A percentile compares a stretch with the other conserved stretches of the same genome.
Evolutionary conservation across 1,140 invertebrate species (phyloP).

Genomic region (Doryteuthis pealeii): DNA sequence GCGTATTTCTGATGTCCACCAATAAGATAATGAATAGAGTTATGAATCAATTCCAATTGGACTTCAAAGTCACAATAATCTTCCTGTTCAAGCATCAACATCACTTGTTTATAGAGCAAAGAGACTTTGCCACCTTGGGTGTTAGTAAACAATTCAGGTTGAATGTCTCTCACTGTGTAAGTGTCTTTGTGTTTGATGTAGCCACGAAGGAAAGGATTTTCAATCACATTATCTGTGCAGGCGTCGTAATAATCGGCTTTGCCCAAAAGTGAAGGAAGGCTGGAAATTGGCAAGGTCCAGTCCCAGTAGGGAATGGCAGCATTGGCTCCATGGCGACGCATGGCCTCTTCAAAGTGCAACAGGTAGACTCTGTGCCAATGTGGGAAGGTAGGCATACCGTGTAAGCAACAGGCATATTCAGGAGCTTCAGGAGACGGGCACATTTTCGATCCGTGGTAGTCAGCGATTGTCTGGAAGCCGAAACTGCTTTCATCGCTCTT

Average conservation of each 20-base stretch:
- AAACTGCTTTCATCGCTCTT: background rate
- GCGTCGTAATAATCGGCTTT: constrained; percentile 20
- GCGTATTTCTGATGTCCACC: constrained; percentile 21
- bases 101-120: constrained; percentile 17
- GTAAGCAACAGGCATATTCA: constrained; percentile 22
- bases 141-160: constrained; percentile 16
- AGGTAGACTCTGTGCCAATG: constrained; percentile 28
- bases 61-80: constrained; percentile 33
- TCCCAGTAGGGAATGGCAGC: constrained; percentile 30
- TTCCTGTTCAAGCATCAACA: constrained; percentile 29
- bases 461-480: constrained; percentile 1
- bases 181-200: constrained; percentile 5
- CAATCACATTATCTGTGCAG: background rate
- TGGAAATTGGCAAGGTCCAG: constrained; percentile 24
- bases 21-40: constrained; percentile 26
- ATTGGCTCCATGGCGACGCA: constrained; percentile 18
- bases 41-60: constrained; percentile 27
- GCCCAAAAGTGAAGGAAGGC: constrained; percentile 21
- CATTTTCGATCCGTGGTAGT: background rate
- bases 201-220: background rate
- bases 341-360: constrained; percentile 26
- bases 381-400: constrained; percentile 29
- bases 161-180: constrained; percentile 7
- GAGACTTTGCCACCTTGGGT: constrained; percentile 18
- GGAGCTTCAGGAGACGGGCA: background rate